Evolutionary conservation across 2,797 vertebrate genomes (phyloP).

Genomic region (Discoglossus pictus): DNA sequence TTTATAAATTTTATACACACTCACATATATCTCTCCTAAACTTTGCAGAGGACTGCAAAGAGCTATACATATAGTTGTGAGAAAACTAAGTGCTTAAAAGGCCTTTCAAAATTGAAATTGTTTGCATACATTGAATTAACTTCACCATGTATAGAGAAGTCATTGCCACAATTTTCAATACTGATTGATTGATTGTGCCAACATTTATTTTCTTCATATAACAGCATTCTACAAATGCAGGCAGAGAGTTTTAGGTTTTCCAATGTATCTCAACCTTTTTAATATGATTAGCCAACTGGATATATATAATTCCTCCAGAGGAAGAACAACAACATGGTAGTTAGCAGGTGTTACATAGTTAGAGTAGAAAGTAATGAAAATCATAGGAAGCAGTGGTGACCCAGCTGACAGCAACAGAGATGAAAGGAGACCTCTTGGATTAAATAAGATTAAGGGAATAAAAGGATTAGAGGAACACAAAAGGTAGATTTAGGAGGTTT

Average conservation of each 20-base stretch:
- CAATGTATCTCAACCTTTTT: conserved; percentile 2
- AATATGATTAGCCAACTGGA: background rate
- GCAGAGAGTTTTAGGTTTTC: background rate
- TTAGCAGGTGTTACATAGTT: conserved; percentile 57
- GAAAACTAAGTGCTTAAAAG: too few relatives aligned
- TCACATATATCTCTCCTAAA: too few relatives aligned
- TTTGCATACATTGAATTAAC: too few relatives aligned
- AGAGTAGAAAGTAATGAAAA: conserved; percentile 59
- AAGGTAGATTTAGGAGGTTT: conserved; percentile 74
- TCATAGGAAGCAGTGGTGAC: conserved; percentile 61
- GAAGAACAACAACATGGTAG: conserved; percentile 46
- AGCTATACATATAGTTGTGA: too few relatives aligned
- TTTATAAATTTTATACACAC: too few relatives aligned
- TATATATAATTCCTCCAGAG: background rate
- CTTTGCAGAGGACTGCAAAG: too few relatives aligned
- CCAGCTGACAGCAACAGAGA: conserved; percentile 65
- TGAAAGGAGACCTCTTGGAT: conserved; percentile 70
- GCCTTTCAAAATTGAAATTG: too few relatives aligned
- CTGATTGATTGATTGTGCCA: too few relatives aligned
- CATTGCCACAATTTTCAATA: too few relatives aligned
- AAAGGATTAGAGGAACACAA: conserved; percentile 76
- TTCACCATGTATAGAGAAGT: too few relatives aligned
- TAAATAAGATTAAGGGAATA: conserved; percentile 78
- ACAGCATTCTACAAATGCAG: too few relatives aligned
- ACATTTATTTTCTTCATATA: too few relatives aligned